Base-by-base conservation (phyloP, 2,888 invertebrate species). In the Nomada flava region DNA sequence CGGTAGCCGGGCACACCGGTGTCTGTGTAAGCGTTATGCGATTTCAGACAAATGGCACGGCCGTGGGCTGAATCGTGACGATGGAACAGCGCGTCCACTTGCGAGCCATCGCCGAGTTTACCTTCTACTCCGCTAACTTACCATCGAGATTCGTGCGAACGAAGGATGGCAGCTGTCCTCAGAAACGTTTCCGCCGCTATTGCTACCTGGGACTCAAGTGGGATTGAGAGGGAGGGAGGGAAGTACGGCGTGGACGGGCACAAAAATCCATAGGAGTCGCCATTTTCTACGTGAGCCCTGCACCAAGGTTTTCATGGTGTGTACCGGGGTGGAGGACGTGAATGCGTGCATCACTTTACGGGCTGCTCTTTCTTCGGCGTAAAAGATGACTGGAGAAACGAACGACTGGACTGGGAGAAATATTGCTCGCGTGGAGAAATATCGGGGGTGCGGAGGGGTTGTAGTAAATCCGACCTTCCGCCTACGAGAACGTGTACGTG, bases 11-110 rank as follows among this genome's bases (percentile, higher is more conserved):
- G 23, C 52, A 20, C 68, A 83, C 78, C 76, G 70, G 84, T 83
- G 87, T 82, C 84, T 84, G 81, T 86, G 83, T 86, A 87, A 88
- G 86, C 88, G 88, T 88, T 86, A 88, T 88, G 89, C 90, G 89
- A 90, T 90, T 89, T 90, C 86, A 89, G 89, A 90, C 89, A 89
- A 89, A 90, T 89, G 87, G 87, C 85, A 84, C 84, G 83, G 75
- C 83, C 87, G 89, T 87, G 89, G 85, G 87, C 86, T 76, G 85
- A 86, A 86, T 86, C 83, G 80, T 77, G 86, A 86, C 81, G 74
- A 76, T 36, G 83, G 67, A 59, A 26, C 13, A 44, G 70, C 72
- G 63, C 75, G 86, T 86, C 84, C 86, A 86, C 84, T 84, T 72
- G 82, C 79, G 76, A 84, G 78, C 84, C 76, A 82, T 86, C 85